phyloP scores from a whole-genome alignment of 2,888 invertebrate genomes.

The Timandra comae region DNA sequence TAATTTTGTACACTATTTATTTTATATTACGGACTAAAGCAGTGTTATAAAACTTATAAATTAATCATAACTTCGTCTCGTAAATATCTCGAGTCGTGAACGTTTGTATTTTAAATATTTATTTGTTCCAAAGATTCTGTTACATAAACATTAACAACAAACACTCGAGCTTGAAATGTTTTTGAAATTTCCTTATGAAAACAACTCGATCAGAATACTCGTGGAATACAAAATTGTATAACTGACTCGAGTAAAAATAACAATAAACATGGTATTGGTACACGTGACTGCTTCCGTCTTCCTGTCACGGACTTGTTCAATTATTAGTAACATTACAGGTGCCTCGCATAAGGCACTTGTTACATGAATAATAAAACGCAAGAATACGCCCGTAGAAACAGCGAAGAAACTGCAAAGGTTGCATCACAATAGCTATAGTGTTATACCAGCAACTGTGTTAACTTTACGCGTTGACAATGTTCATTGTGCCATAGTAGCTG shows the following conservation, averaged over 20 bases:
- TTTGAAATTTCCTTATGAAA: no score
- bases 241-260: slow-evolving; percentile 17
- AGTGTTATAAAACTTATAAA: no score
- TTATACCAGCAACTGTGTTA: slow-evolving; percentile 70
- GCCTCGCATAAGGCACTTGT: slow-evolving; percentile 59
- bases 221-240: slow-evolving; percentile 7
- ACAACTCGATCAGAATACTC: no score
- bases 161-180: no score
- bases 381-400: slow-evolving; percentile 63
- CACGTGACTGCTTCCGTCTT: slow-evolving; percentile 34
- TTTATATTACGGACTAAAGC: no score
- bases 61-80: no score
- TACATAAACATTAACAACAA: no score
- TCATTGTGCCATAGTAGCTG: slow-evolving; percentile 57
- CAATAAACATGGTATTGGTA: slow-evolving; percentile 26
- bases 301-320: slow-evolving; percentile 60
- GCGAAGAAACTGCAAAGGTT: slow-evolving; percentile 58
- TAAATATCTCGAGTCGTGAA: no score
- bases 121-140: no score
- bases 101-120: no score
- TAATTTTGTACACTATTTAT: slow-evolving; percentile 29
- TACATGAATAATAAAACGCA: slow-evolving; percentile 69
- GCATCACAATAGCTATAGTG: slow-evolving; percentile 68
- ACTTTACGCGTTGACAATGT: slow-evolving; percentile 71
- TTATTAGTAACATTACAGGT: slow-evolving; percentile 61